Conservation (phyloP, 1,140 invertebrate genomes). For the Tribolium castaneum region DNA sequence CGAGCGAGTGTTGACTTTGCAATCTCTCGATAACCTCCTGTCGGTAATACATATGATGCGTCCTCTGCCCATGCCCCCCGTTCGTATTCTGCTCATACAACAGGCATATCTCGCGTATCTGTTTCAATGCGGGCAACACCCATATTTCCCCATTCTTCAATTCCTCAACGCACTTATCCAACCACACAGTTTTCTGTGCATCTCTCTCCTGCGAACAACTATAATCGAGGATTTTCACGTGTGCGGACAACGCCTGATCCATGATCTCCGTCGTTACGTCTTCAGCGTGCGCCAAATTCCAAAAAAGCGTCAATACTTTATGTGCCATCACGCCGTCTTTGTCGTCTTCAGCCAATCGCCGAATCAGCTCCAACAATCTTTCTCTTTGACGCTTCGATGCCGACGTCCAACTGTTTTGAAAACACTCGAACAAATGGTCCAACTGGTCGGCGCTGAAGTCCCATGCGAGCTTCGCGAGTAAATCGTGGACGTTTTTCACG, state of each 20-base stretch:
- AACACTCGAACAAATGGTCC: conserved; percentile 97
- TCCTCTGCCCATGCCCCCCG: conserved; percentile 69
- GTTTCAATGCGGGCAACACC: conserved; percentile 94
- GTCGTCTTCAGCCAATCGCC: conserved; percentile 94
- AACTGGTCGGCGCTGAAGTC: conserved; percentile 97
- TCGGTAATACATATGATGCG: conserved; percentile 75
- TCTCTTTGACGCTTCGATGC: conserved; percentile 97
- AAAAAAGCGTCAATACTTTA: conserved; percentile 96
- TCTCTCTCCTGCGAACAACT: conserved; percentile 97
- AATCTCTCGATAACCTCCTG: conserved; percentile 89
- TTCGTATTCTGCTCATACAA: conserved; percentile 81
- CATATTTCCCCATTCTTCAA: conserved; percentile 88
- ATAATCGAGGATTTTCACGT: conserved; percentile 98
- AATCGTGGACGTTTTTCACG: conserved; percentile 96
- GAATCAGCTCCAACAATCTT: conserved; percentile 93
- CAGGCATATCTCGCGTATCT: conserved; percentile 95
- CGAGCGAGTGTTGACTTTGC: conserved; percentile 91
- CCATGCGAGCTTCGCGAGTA: conserved; percentile 97
- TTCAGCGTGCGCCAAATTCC: conserved; percentile 96
- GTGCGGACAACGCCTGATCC: conserved; percentile 94
- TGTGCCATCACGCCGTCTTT: conserved; percentile 99
- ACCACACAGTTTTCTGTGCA: conserved; percentile 95
- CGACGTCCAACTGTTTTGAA: conserved; percentile 94
- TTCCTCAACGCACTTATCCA: conserved; percentile 96
- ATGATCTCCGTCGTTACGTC: conserved; percentile 98